Conservation (phyloP, 2,888 invertebrate genomes). For the Odontocolon sp. region DNA sequence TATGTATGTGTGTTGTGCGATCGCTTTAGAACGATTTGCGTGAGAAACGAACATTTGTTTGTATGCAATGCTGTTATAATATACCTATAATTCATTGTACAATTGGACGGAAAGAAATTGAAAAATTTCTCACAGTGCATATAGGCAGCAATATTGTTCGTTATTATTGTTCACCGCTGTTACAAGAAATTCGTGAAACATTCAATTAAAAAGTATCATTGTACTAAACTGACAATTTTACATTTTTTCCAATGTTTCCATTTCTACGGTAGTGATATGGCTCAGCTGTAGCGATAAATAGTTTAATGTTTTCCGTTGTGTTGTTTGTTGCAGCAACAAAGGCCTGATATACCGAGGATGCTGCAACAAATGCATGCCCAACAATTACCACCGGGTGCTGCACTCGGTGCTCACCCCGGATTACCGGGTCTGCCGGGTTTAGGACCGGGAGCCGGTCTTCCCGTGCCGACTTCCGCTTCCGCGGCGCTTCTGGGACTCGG, state of each 20-base stretch:
- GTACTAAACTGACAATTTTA: too few relatives aligned
- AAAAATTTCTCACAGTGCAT: too few relatives aligned
- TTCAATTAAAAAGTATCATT: too few relatives aligned
- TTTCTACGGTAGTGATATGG: too few relatives aligned
- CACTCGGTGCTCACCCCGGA: conserved; percentile 87
- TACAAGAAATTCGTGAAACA: too few relatives aligned
- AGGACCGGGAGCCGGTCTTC: conserved; percentile 80
- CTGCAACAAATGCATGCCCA: conserved; percentile 97
- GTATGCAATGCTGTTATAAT: too few relatives aligned
- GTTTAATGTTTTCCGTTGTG: conserved; percentile 18
- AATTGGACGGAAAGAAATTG: too few relatives aligned
- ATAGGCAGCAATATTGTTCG: too few relatives aligned
- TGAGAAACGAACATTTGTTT: conserved; percentile 23
- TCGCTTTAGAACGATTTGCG: conserved; percentile 26
- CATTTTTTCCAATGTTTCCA: too few relatives aligned
- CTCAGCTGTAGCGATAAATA: too few relatives aligned
- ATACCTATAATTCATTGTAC: too few relatives aligned
- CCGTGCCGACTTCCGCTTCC: conserved; percentile 79
- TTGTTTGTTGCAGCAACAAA: conserved; percentile 87
- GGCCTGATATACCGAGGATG: conserved; percentile 90
- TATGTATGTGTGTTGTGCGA: neutral
- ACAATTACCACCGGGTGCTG: conserved; percentile 88
- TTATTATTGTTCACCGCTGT: too few relatives aligned
- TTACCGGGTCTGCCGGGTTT: conserved; percentile 83
- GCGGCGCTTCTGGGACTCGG: conserved; percentile 82